phyloP scores from a whole-genome alignment of 2,797 vertebrate species.

The Sylvia borin region DNA sequence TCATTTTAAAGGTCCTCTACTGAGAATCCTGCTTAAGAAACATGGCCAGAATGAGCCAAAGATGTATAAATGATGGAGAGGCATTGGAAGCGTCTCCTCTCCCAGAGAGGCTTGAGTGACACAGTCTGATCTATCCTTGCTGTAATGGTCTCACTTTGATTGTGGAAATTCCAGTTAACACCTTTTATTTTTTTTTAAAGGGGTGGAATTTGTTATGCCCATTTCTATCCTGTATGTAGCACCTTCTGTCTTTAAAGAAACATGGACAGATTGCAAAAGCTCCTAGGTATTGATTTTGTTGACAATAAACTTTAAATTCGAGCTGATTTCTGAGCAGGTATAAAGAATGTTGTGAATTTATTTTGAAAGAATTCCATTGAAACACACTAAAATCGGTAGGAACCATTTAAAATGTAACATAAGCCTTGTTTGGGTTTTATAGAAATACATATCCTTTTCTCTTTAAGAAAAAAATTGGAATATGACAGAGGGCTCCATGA shows the following conservation, averaged over 20 bases:
- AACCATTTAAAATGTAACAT: background rate
- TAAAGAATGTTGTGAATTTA: background rate
- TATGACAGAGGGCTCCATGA: background rate
- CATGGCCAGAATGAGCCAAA: background rate
- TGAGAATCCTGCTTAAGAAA: background rate
- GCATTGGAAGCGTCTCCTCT: background rate
- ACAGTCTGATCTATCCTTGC: background rate
- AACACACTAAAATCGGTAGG: background rate
- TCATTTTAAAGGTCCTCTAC: background rate
- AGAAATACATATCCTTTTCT: background rate
- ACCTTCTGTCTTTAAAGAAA: background rate
- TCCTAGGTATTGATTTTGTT: background rate
- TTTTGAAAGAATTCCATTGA: background rate
- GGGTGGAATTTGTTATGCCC: background rate
- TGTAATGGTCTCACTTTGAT: background rate
- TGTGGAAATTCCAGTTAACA: background rate
- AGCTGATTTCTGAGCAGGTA: background rate
- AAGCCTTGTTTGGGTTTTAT: background rate
- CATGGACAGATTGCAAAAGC: background rate
- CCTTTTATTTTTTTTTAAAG: background rate
- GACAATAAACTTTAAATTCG: background rate
- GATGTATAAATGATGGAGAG: background rate
- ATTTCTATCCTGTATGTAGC: background rate
- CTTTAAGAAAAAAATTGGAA: background rate
- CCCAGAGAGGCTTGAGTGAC: background rate